These are phyloP conservation scores for Chouioia cunea DNA, from an alignment of 2,888 invertebrate genomes.

Conservation along the genomic window DNA sequence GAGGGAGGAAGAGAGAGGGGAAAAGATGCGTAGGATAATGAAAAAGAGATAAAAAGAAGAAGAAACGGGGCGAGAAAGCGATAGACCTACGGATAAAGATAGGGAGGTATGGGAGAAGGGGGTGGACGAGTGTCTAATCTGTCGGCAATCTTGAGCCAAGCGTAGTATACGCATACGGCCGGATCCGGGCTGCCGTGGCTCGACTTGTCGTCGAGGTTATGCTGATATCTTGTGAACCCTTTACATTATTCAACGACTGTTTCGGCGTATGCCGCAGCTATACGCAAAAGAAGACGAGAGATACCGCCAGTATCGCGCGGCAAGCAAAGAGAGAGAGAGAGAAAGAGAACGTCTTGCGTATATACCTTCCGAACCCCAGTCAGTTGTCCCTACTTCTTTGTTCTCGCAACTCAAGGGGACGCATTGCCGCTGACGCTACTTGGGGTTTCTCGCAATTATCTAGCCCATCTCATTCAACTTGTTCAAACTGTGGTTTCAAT, in stretches of 20 bases:
- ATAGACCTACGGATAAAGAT: background rate
- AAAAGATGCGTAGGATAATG: background rate
- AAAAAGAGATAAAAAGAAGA: background rate
- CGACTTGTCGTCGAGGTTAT: slow-evolving; percentile 52
- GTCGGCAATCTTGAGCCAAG: slow-evolving; percentile 61
- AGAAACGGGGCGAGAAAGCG: slow-evolving; percentile 23
- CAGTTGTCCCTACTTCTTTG: background rate
- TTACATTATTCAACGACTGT: slow-evolving; percentile 60
- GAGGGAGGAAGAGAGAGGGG: background rate
- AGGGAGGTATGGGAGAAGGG: slow-evolving; percentile 44
- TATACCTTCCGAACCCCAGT: no score
- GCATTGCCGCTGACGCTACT: background rate
- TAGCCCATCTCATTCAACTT: no score
- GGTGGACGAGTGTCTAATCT: slow-evolving; percentile 60
- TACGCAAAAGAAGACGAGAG: slow-evolving; percentile 11
- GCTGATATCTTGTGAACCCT: slow-evolving; percentile 58
- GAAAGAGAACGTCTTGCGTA: background rate
- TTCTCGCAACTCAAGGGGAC: background rate
- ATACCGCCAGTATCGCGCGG: slow-evolving; percentile 20
- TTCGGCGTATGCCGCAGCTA: slow-evolving; percentile 17
- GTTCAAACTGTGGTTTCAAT: no score
- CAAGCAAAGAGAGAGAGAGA: slow-evolving; percentile 16
- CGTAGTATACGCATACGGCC: slow-evolving; percentile 41
- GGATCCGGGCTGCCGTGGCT: slow-evolving; percentile 12
- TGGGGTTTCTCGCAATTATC: no score